Evolutionary conservation across 2,797 vertebrate genomes (phyloP).

Genomic region (Rhabdophis nuchalis): DNA sequence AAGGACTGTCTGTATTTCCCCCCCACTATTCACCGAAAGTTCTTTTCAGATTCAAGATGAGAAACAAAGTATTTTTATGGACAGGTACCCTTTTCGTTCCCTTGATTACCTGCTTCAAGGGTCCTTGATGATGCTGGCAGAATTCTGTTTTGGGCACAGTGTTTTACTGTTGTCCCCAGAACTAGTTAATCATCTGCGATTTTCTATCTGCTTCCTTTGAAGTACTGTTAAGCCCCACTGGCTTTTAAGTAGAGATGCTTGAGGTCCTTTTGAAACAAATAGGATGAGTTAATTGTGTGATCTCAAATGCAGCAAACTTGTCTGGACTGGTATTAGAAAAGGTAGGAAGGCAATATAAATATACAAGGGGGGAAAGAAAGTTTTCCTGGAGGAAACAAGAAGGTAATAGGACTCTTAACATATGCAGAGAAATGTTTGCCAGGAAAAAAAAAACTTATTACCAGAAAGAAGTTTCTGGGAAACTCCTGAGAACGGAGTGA

Average conservation of each 20-base stretch:
- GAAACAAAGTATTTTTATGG: neutral
- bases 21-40: neutral
- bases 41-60: neutral
- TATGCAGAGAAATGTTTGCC: neutral
- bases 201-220: neutral
- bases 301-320: neutral
- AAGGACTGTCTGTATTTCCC: neutral
- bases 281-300: neutral
- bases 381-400: neutral
- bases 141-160: neutral
- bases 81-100: neutral
- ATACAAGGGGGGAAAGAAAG: neutral
- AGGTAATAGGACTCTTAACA: neutral
- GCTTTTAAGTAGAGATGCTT: neutral
- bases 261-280: neutral
- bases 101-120: neutral
- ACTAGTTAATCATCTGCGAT: neutral
- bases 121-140: neutral
- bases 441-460: neutral
- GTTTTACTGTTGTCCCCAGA: neutral
- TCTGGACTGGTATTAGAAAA: neutral
- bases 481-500: conserved; percentile 22
- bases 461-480: neutral
- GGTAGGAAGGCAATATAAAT: neutral
- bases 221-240: neutral